phyloP scores from a whole-genome alignment of 2,888 invertebrate genomes.

The Oscheius sp. region DNA sequence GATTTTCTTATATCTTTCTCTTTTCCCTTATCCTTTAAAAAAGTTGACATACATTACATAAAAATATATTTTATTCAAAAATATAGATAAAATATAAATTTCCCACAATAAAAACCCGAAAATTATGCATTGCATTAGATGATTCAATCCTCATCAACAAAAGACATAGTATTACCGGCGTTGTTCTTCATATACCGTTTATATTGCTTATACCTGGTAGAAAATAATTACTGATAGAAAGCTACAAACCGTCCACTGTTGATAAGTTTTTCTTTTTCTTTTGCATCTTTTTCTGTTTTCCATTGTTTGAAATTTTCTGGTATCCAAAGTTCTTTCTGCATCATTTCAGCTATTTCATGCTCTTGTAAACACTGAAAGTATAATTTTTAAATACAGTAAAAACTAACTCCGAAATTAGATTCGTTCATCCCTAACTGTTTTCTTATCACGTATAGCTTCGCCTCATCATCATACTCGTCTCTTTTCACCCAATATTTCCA shows the following conservation, averaged over 20 bases:
- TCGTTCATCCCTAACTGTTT: slow-evolving; percentile 78
- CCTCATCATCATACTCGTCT: slow-evolving; percentile 83
- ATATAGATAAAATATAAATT: background rate
- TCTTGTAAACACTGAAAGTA: slow-evolving; percentile 77
- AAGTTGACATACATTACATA: too few relatives aligned
- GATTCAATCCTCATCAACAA: slow-evolving; percentile 74
- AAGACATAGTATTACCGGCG: slow-evolving; percentile 87
- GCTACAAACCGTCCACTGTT: slow-evolving; percentile 77
- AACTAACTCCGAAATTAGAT: slow-evolving; percentile 74
- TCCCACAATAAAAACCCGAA: slow-evolving; percentile 3
- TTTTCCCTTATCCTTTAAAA: too few relatives aligned
- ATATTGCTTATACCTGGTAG: slow-evolving; percentile 82
- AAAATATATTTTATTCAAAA: background rate
- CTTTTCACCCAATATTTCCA: slow-evolving; percentile 82
- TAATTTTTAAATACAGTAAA: background rate
- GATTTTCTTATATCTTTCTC: too few relatives aligned
- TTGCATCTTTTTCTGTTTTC: slow-evolving; percentile 83
- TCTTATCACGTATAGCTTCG: slow-evolving; percentile 85
- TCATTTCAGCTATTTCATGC: slow-evolving; percentile 77
- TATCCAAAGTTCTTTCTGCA: slow-evolving; percentile 83
- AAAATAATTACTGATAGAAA: too few relatives aligned
- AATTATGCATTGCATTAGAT: background rate
- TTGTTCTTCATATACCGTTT: slow-evolving; percentile 89
- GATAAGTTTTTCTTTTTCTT: slow-evolving; percentile 84
- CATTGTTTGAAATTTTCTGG: slow-evolving; percentile 82